These are phyloP conservation scores for Escarpia spicata DNA, from an alignment of 2,888 invertebrate genomes.

Conservation along the genomic window DNA sequence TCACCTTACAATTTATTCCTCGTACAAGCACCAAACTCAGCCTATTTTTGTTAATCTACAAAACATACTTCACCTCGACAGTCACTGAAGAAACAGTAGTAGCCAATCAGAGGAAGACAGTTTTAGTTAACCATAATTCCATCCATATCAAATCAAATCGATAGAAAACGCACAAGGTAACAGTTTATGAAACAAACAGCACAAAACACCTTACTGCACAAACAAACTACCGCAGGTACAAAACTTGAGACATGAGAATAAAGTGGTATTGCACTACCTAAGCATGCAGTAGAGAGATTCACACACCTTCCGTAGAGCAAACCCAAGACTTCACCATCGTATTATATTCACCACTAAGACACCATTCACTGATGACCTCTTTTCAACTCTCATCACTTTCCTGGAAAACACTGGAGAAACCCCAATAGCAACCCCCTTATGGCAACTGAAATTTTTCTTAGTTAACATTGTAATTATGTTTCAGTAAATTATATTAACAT, in stretches of 20 bases:
- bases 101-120: constrained; percentile 6
- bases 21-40: no score
- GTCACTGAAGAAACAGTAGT: constrained; percentile 1
- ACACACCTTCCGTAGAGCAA: neutral
- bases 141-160: neutral
- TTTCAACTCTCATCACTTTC: neutral
- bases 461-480: neutral
- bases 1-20: no score
- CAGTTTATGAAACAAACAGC: neutral
- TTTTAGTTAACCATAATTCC: neutral
- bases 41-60: neutral
- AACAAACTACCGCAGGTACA: neutral
- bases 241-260: neutral
- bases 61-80: neutral
- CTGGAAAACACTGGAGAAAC: neutral
- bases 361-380: neutral
- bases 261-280: neutral
- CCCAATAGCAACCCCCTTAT: neutral
- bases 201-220: neutral
- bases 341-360: neutral
- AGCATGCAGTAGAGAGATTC: neutral
- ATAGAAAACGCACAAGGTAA: neutral
- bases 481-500: neutral
- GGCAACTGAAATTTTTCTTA: neutral
- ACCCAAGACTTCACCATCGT: neutral